Conservation (phyloP, 2,113 vertebrate genomes). For the Bubo scandiacus region DNA sequence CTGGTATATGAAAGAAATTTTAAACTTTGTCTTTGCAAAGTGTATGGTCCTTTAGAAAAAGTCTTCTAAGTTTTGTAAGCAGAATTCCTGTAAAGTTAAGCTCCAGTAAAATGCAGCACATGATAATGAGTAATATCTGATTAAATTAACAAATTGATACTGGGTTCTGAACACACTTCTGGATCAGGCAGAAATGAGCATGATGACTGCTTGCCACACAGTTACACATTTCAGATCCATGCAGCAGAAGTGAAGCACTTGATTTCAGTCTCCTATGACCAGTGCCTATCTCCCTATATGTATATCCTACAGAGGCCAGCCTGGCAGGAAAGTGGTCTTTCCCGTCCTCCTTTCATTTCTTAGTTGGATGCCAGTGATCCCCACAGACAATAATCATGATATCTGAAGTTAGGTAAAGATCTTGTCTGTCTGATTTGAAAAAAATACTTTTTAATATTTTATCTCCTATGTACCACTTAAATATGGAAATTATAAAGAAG, state of each 20-base stretch:
- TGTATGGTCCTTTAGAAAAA: background rate
- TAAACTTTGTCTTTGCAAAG: background rate
- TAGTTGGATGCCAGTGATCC: background rate
- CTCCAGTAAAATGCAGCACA: background rate
- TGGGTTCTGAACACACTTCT: background rate
- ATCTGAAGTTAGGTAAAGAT: background rate
- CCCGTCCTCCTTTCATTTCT: background rate
- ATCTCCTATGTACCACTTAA: background rate
- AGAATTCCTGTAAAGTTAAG: background rate
- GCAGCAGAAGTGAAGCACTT: background rate
- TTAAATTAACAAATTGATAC: background rate
- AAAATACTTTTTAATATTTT: background rate
- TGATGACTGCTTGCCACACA: background rate
- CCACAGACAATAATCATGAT: background rate
- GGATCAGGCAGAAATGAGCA: background rate
- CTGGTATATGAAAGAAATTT: background rate
- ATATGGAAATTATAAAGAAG: background rate
- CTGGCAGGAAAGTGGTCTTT: background rate
- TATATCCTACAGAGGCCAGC: background rate
- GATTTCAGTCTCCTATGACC: background rate
- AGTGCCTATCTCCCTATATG: accelerated
- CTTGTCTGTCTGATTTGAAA: background rate
- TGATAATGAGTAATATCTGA: background rate
- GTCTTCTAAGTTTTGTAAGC: background rate
- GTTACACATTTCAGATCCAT: background rate